Evolutionary conservation across 2,888 invertebrate genomes (phyloP).

Genomic region (Tuta absoluta): DNA sequence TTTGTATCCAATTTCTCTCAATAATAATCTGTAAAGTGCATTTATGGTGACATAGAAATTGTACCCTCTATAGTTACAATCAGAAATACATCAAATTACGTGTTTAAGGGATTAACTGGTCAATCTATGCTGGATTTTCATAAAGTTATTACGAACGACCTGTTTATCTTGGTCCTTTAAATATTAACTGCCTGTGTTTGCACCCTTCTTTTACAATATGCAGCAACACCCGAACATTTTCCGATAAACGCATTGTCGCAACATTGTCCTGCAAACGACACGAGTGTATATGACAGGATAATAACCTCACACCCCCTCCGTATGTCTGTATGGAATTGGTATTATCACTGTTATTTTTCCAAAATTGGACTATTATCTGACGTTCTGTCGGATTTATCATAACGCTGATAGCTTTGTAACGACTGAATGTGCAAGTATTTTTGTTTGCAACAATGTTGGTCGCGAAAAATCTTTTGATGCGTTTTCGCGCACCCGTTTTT

Average conservation of each 20-base stretch:
- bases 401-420: constrained; percentile 13
- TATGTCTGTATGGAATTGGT: constrained; percentile 50
- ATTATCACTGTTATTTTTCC: constrained; percentile 62
- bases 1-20: constrained; percentile 23
- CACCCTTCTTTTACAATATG: too few relatives aligned
- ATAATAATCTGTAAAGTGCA: constrained; percentile 34
- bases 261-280: constrained; percentile 50
- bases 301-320: constrained; percentile 72
- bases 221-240: constrained; percentile 38
- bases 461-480: constrained; percentile 26
- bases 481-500: background rate
- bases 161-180: too few relatives aligned
- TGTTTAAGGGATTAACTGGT: too few relatives aligned
- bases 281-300: constrained; percentile 75
- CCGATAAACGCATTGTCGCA: constrained; percentile 41
- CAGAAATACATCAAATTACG: too few relatives aligned
- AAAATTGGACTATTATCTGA: constrained; percentile 42
- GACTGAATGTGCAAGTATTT: constrained; percentile 54
- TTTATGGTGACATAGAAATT: constrained; percentile 49
- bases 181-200: too few relatives aligned
- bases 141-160: too few relatives aligned
- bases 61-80: constrained; percentile 37
- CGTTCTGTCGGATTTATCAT: constrained; percentile 17
- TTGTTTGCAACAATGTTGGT: constrained; percentile 68
- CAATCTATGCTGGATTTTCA: too few relatives aligned